phyloP scores from a whole-genome alignment of 2,113 vertebrate species.

The Nyctereutes procyonoides region DNA sequence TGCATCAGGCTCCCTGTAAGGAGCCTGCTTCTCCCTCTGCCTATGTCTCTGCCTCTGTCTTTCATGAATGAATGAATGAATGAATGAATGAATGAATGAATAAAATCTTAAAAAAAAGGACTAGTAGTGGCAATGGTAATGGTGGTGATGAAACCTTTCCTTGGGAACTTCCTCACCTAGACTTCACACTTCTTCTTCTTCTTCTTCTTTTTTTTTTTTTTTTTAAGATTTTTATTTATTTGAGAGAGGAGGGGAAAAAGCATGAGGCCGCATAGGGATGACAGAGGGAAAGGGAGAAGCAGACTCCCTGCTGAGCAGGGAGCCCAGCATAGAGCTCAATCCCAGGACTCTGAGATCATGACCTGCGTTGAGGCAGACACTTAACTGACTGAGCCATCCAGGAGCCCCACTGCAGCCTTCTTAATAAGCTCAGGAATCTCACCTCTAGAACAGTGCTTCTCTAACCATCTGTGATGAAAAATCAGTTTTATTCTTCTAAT shows the following conservation, averaged over 20 bases:
- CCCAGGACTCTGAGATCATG: too few species aligned
- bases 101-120: too few species aligned
- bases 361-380: too few species aligned
- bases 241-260: not conserved
- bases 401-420: not conserved
- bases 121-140: not conserved
- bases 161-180: constrained; percentile 39
- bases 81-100: too few species aligned
- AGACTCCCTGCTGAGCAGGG: not conserved
- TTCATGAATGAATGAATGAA: too few species aligned
- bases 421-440: not conserved
- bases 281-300: not conserved
- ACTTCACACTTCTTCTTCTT: not conserved
- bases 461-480: constrained; percentile 10
- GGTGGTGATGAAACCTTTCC: constrained; percentile 25
- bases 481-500: not conserved
- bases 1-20: too few species aligned
- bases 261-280: not conserved
- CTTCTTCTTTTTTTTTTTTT: too few species aligned
- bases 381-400: not conserved
- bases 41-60: too few species aligned
- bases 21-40: too few species aligned
- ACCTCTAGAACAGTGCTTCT: not conserved
- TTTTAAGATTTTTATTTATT: not conserved
- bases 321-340: not conserved